Percentiles rank a stretch among this genome's conserved stretches.
Evolutionary conservation across 2,113 vertebrate genomes (phyloP).

Genomic region (Cryptoleucopteryx plumbea): DNA sequence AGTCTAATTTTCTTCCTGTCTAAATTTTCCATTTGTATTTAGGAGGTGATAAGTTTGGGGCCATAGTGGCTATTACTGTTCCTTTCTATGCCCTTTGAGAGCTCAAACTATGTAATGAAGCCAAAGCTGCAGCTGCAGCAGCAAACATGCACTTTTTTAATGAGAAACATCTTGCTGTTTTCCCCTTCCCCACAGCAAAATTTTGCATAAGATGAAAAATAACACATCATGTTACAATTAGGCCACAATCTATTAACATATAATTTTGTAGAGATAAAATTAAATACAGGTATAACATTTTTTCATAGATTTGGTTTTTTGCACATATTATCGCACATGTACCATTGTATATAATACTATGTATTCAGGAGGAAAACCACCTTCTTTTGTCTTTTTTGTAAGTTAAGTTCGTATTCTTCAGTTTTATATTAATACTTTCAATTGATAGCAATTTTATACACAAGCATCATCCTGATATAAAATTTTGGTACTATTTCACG

Average conservation of each 20-base stretch:
- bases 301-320: background rate
- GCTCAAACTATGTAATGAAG: background rate
- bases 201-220: background rate
- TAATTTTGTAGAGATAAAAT: background rate
- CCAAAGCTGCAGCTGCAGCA: constrained; percentile 60
- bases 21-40: constrained; percentile 26
- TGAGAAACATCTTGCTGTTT: constrained; percentile 49
- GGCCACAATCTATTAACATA: background rate
- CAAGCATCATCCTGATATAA: background rate
- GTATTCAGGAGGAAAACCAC: background rate
- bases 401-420: background rate
- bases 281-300: background rate
- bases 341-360: background rate
- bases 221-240: background rate
- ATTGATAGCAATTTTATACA: background rate
- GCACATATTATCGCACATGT: background rate
- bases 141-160: constrained; percentile 13
- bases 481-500: background rate
- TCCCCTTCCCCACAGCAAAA: background rate
- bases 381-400: background rate
- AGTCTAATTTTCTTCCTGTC: background rate
- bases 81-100: constrained; percentile 33
- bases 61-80: background rate
- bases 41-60: constrained; percentile 45
- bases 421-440: background rate